These are phyloP conservation scores for Channa striata DNA, from an alignment of 2,797 vertebrate species.

Conservation along the genomic window DNA sequence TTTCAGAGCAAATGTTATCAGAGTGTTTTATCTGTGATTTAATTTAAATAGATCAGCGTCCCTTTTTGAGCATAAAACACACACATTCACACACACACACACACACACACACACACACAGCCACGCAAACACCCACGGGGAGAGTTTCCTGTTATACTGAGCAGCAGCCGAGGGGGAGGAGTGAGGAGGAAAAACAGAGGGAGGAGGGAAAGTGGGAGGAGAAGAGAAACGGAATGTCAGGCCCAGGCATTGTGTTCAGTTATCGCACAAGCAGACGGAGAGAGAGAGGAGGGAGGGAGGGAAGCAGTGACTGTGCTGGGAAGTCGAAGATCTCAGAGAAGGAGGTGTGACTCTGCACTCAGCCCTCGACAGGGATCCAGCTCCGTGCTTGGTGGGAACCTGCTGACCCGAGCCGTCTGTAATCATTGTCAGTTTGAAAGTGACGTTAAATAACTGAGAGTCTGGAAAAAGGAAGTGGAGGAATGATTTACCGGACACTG, in stretches of 20 bases:
- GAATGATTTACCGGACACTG: not conserved
- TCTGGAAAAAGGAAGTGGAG: not conserved
- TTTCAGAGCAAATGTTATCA: no score
- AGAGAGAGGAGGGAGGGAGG: not conserved
- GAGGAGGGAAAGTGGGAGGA: constrained; percentile 52
- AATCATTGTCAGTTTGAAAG: not conserved
- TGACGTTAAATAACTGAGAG: not conserved
- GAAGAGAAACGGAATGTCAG: constrained; percentile 62
- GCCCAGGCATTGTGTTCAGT: constrained; percentile 52
- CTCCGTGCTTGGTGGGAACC: constrained; percentile 14
- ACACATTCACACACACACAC: not conserved
- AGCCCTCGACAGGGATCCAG: constrained; percentile 20
- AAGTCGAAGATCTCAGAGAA: constrained; percentile 40
- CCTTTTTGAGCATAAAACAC: constrained; percentile 10
- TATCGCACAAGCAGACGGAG: constrained; percentile 25
- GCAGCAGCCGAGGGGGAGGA: constrained; percentile 39
- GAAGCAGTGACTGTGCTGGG: constrained; percentile 46
- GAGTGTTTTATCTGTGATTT: no score
- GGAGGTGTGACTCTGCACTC: constrained; percentile 56
- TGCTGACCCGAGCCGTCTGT: not conserved
- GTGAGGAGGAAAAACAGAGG: constrained; percentile 34
- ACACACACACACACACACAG: not conserved
- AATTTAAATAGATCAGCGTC: not conserved
- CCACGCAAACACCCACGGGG: constrained; percentile 28
- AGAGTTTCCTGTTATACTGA: constrained; percentile 61